These are phyloP conservation scores for Polypterus bichir DNA, from an alignment of 2,113 vertebrate genomes.

Conservation along the genomic window DNA sequence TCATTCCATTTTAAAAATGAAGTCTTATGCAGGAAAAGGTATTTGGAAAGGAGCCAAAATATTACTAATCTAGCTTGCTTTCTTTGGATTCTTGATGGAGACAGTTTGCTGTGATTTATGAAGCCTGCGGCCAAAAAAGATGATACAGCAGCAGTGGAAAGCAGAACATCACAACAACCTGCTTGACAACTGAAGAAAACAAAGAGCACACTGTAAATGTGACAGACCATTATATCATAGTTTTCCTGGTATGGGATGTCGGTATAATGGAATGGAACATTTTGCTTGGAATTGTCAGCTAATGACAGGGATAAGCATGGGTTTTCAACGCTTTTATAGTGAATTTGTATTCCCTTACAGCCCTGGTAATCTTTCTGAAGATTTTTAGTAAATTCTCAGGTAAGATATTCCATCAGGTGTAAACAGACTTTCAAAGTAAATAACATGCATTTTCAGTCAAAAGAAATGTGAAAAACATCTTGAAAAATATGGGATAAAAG, in stretches of 20 bases:
- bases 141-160: slow-evolving; percentile 31
- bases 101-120: slow-evolving; percentile 21
- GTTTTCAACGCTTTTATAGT: background rate
- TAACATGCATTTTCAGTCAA: slow-evolving; percentile 12
- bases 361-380: background rate
- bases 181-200: slow-evolving; percentile 38
- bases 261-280: slow-evolving; percentile 16
- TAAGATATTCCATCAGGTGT: background rate
- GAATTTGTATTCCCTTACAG: background rate
- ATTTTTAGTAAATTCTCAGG: background rate
- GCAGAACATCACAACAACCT: slow-evolving; percentile 37
- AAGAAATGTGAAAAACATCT: no score
- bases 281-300: slow-evolving; percentile 2
- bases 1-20: slow-evolving; percentile 3
- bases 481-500: no score
- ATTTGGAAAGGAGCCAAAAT: slow-evolving; percentile 25
- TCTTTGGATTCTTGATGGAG: slow-evolving; percentile 14
- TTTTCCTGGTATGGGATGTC: slow-evolving; percentile 17
- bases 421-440: slow-evolving; percentile 4
- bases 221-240: slow-evolving; percentile 15
- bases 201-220: slow-evolving; percentile 25
- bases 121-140: slow-evolving; percentile 29
- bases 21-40: slow-evolving; percentile 1
- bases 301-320: background rate
- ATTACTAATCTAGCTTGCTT: slow-evolving; percentile 28